Conservation (phyloP, 1,140 invertebrate genomes). For the Penaeus japonicus region DNA sequence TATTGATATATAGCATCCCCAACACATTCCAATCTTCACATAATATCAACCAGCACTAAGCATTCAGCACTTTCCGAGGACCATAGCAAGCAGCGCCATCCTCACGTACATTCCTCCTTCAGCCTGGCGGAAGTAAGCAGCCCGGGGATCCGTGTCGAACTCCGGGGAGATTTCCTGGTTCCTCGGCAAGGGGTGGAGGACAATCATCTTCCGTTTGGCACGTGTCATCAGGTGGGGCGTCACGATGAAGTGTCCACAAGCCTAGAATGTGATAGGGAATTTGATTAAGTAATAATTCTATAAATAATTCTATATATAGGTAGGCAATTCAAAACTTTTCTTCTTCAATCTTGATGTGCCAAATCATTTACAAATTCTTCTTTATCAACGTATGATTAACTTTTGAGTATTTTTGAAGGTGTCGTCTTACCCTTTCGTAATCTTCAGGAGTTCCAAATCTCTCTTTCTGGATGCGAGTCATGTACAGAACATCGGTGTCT, state of each 20-base stretch:
- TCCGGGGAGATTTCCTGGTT: slow-evolving; percentile 93
- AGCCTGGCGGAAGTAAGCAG: slow-evolving; percentile 98
- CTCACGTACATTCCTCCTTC: slow-evolving; percentile 97
- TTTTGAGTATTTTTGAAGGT: background rate
- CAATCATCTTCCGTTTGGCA: slow-evolving; percentile 92
- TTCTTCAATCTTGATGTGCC: no score
- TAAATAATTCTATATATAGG: no score
- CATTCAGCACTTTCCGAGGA: slow-evolving; percentile 73
- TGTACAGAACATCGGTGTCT: slow-evolving; percentile 96
- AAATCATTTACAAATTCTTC: no score
- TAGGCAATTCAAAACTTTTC: no score
- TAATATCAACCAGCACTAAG: no score
- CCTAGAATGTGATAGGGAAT: slow-evolving; percentile 67
- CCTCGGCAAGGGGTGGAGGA: slow-evolving; percentile 97
- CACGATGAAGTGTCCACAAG: slow-evolving; percentile 85
- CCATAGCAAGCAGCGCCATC: slow-evolving; percentile 95
- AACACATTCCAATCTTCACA: no score
- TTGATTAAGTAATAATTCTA: background rate
- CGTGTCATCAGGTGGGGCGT: slow-evolving; percentile 95
- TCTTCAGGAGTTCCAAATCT: slow-evolving; percentile 85
- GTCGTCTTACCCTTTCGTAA: slow-evolving; percentile 78
- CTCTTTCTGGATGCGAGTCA: slow-evolving; percentile 97
- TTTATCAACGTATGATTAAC: background rate
- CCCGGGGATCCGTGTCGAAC: slow-evolving; percentile 94
- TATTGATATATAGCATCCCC: no score